Evolutionary conservation across 2,888 invertebrate species (phyloP), one percentile per base, ranked within the genome.

Genomic region (Cataglyphis altisquamis): DNA sequence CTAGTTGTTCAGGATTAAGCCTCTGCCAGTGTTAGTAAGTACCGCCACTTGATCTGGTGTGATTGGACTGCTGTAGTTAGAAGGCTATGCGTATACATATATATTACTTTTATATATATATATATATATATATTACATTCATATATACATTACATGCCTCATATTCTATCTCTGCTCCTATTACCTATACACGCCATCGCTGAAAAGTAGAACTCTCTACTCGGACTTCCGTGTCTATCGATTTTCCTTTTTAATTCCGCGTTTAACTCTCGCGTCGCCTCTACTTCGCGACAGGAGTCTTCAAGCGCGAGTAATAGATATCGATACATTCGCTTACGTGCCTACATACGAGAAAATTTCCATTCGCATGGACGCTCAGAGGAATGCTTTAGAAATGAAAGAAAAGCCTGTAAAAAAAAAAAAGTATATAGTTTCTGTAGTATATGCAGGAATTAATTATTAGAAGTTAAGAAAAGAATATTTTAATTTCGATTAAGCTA

Each of bases 1-100:
- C 96, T 97, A 98, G 98, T 98, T 98, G 97, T 98, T 98, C 98
- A 98, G 98, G 98, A 98, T 98, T 96, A 98, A 98, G 97, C 98
- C 98, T 96, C 98, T 98, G 96, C 98, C 98, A 97, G 98, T 98
- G 96, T 97, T 98, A 97, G 98, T 98, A 98, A 98, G 98, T 98
- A 98, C 96, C 95, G 94, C 94, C 94, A 95, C 94, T 95, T 95
- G 95, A 95, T 95, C 95, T 95, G 95, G 95, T 95, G 95, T 95
- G 95, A 94, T 95, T 94, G 94, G 94, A 94, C 94, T 94, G 94
- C 94, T 94, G 94, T 94, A 94, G 94, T 94, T 94, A 94, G 94
- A 94, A 94, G 92, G 94, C 94, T 94, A 94, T 94, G 94, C 94
- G 94, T 86, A 86, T 64, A 85, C 73, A 84, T 83, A 82, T 74